Percentiles rank a stretch among this genome's conserved stretches.
Evolutionary conservation across 2,888 invertebrate species (phyloP).

Genomic region (Yponomeuta plumbellus): DNA sequence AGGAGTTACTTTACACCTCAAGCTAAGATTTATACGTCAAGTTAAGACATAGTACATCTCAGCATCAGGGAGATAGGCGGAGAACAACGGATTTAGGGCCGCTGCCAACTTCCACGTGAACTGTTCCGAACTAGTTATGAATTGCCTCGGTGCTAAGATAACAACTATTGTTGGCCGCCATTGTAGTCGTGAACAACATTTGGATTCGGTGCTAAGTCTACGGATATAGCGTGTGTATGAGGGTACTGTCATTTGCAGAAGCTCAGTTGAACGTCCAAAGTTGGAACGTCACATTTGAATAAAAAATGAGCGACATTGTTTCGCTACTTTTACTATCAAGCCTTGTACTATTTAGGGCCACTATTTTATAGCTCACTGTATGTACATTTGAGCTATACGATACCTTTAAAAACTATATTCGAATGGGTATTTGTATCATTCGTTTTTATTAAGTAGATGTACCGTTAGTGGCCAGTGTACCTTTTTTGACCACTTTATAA

Average conservation of each 20-base stretch:
- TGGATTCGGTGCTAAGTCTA: background rate
- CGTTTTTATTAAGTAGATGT: too few relatives aligned
- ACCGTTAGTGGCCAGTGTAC: too few relatives aligned
- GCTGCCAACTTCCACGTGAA: slow-evolving; percentile 26
- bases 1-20: too few relatives aligned
- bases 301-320: too few relatives aligned
- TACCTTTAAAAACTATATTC: too few relatives aligned
- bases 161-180: slow-evolving; percentile 32
- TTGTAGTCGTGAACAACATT: slow-evolving; percentile 9
- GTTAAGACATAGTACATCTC: background rate
- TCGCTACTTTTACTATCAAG: too few relatives aligned
- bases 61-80: background rate
- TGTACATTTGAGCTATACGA: too few relatives aligned
- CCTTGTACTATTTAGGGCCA: too few relatives aligned
- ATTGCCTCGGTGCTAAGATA: slow-evolving; percentile 23
- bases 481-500: too few relatives aligned
- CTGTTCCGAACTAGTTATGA: slow-evolving; percentile 25
- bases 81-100: slow-evolving; percentile 18
- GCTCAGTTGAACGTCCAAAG: background rate
- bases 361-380: too few relatives aligned
- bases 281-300: background rate
- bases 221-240: background rate
- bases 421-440: too few relatives aligned
- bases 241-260: background rate
- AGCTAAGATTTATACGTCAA: background rate